Base-by-base conservation (phyloP, 1,140 invertebrate species). In the Laodelphax striatellus region DNA sequence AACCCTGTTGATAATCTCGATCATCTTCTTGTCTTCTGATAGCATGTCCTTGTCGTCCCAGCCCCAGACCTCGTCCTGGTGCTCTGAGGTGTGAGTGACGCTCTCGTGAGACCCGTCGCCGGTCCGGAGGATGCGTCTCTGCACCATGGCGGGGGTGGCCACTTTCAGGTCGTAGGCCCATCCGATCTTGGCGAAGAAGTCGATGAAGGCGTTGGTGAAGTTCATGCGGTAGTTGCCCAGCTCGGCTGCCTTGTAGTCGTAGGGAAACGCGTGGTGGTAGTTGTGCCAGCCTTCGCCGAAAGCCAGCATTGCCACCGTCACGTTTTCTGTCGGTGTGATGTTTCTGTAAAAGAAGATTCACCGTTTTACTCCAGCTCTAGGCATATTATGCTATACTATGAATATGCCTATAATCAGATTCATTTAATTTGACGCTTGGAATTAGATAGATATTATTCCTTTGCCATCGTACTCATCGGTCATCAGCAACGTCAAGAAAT, bases 201-300 rank as follows among this genome's bases (percentile, higher is more conserved):
- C 75, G 8, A 82, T 76, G 22, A 80, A 71, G 5, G 62, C 68
- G 0, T 77, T 79, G 1, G 75, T 76, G 0, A 71, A n/a, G 58
- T 82, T 82, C 9, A 74, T 50, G 8, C 61, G 60, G 61, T 79
- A 77, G 55, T 75, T 74, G 3, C 76, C 77, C 42, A 80, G 65
- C 65, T 90, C 87, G 28, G 82, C 81, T 0, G 83, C 79, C 61
- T 77, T 78, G 69, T 87, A 87, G 73, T 93, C 90, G 75, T 86
- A 90, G 0, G 92, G 92, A 72, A 95, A 95, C 0, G 85, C 84
- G 71, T 95, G 92, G 70, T 96, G 92, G 72, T 92, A 96, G 74
- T 94, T 94, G 73, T 94, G 91, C 82, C 88, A 92, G 16, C 90
- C 90, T 74, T 90, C 86, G 0, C 76, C 75, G 42, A 76, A 70